phyloP scores from a whole-genome alignment of 2,113 vertebrate species.

The Potamarius usumacintae region DNA sequence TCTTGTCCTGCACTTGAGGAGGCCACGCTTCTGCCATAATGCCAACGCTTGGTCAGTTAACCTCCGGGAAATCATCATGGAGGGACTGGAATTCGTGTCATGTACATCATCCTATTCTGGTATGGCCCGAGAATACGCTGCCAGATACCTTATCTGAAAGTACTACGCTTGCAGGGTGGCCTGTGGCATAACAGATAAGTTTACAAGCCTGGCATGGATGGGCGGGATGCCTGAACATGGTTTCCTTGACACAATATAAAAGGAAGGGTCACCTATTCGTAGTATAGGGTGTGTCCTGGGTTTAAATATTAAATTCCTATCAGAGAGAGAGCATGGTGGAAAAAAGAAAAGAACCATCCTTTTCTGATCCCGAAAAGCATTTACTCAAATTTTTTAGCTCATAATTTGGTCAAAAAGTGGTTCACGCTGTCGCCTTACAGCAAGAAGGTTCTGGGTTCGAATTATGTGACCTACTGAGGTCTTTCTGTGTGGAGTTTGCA shows the following conservation, averaged over 20 bases:
- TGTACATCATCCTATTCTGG: constrained; percentile 45
- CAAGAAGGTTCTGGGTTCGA: no score
- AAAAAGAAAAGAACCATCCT: neutral
- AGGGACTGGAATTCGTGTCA: constrained; percentile 29
- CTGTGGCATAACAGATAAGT: constrained; percentile 36
- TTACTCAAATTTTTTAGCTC: neutral
- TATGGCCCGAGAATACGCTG: constrained; percentile 43
- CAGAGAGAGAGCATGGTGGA: neutral
- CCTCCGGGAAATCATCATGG: constrained; percentile 41
- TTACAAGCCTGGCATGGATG: constrained; percentile 13
- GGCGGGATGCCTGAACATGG: constrained; percentile 9
- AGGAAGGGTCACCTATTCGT: constrained; percentile 17
- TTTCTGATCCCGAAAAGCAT: neutral
- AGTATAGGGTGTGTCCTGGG: neutral
- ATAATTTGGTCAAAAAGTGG: neutral
- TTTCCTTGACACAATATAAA: constrained; percentile 7
- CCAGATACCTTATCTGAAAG: constrained; percentile 48
- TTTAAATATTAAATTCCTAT: neutral
- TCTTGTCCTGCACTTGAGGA: constrained; percentile 54
- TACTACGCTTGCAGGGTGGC: constrained; percentile 24
- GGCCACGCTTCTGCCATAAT: constrained; percentile 2
- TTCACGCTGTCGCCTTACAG: no score
- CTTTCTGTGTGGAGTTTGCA: no score
- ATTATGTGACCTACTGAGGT: no score
- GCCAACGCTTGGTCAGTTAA: constrained; percentile 36